These are phyloP conservation scores for Atopsyche davidsoni DNA, from an alignment of 1,140 invertebrate genomes.

Conservation along the genomic window DNA sequence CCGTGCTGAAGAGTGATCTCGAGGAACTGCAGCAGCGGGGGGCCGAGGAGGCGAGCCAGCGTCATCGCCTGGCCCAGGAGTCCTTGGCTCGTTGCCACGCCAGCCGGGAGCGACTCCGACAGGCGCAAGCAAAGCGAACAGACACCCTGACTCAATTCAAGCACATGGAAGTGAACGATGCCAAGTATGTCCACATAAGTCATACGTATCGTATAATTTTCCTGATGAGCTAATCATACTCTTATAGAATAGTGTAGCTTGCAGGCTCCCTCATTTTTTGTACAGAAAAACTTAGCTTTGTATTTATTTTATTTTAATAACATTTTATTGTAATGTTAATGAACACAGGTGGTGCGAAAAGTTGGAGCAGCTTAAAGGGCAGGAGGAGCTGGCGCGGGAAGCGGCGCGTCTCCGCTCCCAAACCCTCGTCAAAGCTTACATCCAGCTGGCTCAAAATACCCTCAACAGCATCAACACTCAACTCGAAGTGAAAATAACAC, in stretches of 20 bases:
- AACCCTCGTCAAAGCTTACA: slow-evolving; percentile 1
- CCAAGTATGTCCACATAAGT: slow-evolving; percentile 9
- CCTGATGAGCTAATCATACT: neutral
- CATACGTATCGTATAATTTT: neutral
- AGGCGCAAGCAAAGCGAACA: neutral
- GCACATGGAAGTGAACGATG: slow-evolving; percentile 13
- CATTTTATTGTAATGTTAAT: neutral
- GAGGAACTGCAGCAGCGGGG: neutral
- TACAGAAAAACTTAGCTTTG: neutral
- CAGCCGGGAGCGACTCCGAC: neutral
- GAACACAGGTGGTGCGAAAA: slow-evolving; percentile 9
- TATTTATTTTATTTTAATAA: neutral
- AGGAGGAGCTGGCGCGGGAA: slow-evolving; percentile 9
- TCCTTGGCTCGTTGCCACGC: neutral
- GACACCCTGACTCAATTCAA: neutral
- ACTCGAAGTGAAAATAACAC: too few relatives aligned
- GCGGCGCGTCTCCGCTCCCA: slow-evolving; percentile 4
- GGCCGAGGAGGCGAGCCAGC: neutral
- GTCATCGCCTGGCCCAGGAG: neutral
- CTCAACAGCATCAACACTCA: too few relatives aligned
- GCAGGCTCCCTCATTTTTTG: neutral
- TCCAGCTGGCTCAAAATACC: neutral
- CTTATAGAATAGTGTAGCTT: neutral
- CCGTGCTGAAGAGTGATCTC: neutral
- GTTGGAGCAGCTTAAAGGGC: slow-evolving; percentile 14